Base-by-base conservation (phyloP, 2,797 vertebrate species). In the Psittacula echo region DNA sequence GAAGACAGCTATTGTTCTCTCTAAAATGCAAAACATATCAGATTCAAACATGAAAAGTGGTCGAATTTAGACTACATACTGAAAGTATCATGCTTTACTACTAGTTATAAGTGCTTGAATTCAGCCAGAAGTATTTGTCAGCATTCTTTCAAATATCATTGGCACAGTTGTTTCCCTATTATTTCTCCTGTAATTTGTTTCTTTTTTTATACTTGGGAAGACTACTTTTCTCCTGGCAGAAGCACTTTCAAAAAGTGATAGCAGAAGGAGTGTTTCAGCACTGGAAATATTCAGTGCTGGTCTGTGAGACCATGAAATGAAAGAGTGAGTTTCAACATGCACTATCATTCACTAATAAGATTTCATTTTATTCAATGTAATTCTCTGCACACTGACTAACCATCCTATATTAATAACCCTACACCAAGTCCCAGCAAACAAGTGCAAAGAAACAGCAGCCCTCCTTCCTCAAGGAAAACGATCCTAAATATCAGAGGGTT, bases 31-130 rank as follows among this genome's bases (percentile, higher is more conserved):
- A 42, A 78, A 37, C 37, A 17, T 29, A 73, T 56, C 39, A 70
- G 34, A 48, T 83, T 54, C 73, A 90, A 87, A 13, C 34, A 67
- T 17, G 13, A 91, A 77, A 91, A 94, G 39, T 73, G 54, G 32
- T 37, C 66, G 10, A 62, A 37, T 23, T 85, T 34, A 90, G 60
- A 45, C 15, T 92, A 67, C 77, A 67, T 62, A 80, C 24, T 85
- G 51, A 92, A 85, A 60, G n/a, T 67, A 42, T 39, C 68, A 81
- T 34, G 16, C 62, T 96, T 93, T 91, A 76, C 20, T 83, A n/a
- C 44, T 76, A 67, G 30, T n/a, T 94, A 62, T 58, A 73, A 74
- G 60, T 70, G 26, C 64, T 74, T 79, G 53, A 68, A 82, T 85
- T 94, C 66, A 83, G 27, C 6, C 44, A 92, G 66, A 86, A 90